phyloP scores from a whole-genome alignment of 2,888 invertebrate genomes.

The Antheraea yamamai region DNA sequence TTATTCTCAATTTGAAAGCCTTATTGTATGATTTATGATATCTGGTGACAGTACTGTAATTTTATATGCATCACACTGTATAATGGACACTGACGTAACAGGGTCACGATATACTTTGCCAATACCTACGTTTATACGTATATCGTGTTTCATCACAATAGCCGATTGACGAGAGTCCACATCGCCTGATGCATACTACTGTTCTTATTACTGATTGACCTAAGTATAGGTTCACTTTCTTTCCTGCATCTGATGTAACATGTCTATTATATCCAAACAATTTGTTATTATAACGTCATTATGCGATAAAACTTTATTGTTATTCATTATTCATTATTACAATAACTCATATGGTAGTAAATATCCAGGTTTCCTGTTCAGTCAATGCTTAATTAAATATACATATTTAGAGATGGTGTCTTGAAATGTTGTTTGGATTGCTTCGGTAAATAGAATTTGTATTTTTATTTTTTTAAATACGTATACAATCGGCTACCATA shows the following conservation, averaged over 20 bases:
- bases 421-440: not conserved
- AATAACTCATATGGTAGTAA: not conserved
- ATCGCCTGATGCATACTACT: slow-evolving; percentile 36
- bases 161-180: slow-evolving; percentile 3
- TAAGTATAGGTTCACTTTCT: slow-evolving; percentile 42
- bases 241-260: slow-evolving; percentile 23
- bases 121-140: not conserved
- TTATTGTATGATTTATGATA: not conserved
- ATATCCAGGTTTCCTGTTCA: not conserved
- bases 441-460: not conserved
- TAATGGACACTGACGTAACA: slow-evolving; percentile 3
- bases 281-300: slow-evolving; percentile 5
- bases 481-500: not conserved
- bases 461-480: not conserved
- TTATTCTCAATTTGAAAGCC: too few relatives aligned
- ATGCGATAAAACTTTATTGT: not conserved
- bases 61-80: not conserved
- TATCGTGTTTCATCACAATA: slow-evolving; percentile 15
- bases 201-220: slow-evolving; percentile 47
- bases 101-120: not conserved
- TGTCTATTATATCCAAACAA: not conserved
- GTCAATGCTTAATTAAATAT: not conserved
- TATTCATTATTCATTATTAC: not conserved
- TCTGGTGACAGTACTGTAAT: not conserved
- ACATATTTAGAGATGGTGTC: not conserved